Evolutionary conservation across 2,888 invertebrate genomes (phyloP).

Genomic region (Cheilosia soror): DNA sequence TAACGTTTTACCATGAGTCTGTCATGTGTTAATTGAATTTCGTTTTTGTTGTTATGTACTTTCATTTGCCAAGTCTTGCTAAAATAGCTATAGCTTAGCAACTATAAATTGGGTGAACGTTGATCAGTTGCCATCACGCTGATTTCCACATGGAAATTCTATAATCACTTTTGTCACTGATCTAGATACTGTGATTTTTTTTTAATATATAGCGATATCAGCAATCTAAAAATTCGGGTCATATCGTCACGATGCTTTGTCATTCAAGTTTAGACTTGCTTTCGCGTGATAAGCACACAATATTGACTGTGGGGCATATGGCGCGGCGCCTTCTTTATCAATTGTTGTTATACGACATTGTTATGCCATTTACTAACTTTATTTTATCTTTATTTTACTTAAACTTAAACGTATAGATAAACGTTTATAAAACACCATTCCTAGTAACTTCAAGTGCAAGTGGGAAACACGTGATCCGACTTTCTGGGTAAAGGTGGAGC

Average conservation of each 20-base stretch:
- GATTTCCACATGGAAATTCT: conserved; percentile 9
- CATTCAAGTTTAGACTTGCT: not conserved
- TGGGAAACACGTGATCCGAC: not conserved
- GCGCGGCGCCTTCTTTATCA: conserved; percentile 11
- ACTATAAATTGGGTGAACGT: conserved; percentile 3
- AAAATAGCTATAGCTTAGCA: conserved; percentile 21
- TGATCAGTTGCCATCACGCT: not conserved
- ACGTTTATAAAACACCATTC: not conserved
- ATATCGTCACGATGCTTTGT: not conserved
- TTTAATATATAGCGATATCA: not conserved
- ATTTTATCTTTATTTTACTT: not conserved
- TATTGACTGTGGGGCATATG: not conserved
- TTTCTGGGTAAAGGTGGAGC: not conserved
- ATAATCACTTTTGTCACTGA: conserved; percentile 25
- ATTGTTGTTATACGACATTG: not conserved
- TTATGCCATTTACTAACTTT: not conserved
- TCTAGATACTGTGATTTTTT: conserved; percentile 30
- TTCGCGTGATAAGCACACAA: conserved; percentile 31
- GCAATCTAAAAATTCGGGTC: conserved; percentile 16
- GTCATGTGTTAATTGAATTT: conserved; percentile 25
- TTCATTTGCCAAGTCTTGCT: conserved; percentile 12
- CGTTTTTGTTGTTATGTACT: conserved; percentile 21
- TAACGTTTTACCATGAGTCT: conserved; percentile 13
- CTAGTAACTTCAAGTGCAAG: not conserved
- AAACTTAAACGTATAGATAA: not conserved